phyloP scores from a whole-genome alignment of 2,113 vertebrate species.

The Sialia sialis region DNA sequence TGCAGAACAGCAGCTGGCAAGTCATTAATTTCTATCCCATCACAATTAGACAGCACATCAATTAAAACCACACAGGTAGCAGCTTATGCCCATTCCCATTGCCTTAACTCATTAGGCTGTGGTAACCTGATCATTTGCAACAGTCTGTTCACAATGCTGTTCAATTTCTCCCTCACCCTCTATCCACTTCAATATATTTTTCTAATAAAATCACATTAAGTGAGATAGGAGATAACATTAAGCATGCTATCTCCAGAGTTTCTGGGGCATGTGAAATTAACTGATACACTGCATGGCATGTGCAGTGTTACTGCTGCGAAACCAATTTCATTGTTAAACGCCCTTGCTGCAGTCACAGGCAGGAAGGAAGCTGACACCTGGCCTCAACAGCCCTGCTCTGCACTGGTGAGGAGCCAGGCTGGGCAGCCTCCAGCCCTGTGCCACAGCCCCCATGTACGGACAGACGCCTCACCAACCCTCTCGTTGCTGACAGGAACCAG shows the following conservation, averaged over 20 bases:
- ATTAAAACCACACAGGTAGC: neutral
- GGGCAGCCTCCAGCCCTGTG: neutral
- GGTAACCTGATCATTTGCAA: neutral
- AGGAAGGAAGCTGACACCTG: neutral
- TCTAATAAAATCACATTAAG: neutral
- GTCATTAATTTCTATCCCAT: neutral
- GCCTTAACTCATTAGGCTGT: neutral
- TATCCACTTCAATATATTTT: neutral
- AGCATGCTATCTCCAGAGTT: neutral
- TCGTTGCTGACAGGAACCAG: accelerated
- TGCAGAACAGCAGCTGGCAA: neutral
- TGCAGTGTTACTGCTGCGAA: accelerated
- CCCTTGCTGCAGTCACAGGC: accelerated
- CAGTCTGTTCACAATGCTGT: neutral
- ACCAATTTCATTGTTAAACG: neutral
- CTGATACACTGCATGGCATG: accelerated
- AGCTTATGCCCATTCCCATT: neutral
- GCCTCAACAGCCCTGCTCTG: neutral
- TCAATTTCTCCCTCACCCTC: neutral
- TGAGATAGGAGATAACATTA: neutral
- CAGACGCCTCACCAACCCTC: neutral
- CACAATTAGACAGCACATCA: neutral
- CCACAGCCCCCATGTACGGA: neutral
- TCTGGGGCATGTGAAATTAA: neutral
- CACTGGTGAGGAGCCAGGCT: neutral